Conservation (phyloP, 92 coral and sea anemone genomes). For the Chrysogorgia sp. region DNA sequence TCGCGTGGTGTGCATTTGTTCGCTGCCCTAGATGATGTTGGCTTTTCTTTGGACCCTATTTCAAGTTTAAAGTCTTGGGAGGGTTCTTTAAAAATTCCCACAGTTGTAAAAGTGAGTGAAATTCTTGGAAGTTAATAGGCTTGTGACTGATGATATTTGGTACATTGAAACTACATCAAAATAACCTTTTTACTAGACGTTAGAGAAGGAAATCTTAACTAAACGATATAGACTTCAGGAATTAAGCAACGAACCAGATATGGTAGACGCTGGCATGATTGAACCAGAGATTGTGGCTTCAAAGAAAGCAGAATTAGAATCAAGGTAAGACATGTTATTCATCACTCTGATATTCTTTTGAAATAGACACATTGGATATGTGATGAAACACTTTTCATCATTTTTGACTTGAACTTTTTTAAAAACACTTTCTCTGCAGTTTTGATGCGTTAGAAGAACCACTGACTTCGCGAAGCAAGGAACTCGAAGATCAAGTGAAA, state of each 20-base stretch:
- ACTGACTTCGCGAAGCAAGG: conserved; percentile 75
- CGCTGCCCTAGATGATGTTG: too few relatives aligned
- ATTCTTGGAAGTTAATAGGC: background rate
- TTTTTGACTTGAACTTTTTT: too few relatives aligned
- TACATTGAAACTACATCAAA: too few relatives aligned
- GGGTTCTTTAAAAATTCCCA: too few relatives aligned
- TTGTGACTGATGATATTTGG: too few relatives aligned
- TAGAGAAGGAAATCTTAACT: conserved; percentile 81
- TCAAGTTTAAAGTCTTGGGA: too few relatives aligned
- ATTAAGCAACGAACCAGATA: conserved; percentile 80
- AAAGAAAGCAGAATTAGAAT: conserved; percentile 78
- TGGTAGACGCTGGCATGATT: conserved; percentile 97
- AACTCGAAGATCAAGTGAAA: conserved; percentile 86
- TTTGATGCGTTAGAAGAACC: conserved; percentile 92
- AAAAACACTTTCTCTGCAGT: conserved; percentile 36
- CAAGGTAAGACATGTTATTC: conserved; percentile 58
- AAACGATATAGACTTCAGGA: conserved; percentile 79
- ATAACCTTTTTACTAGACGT: conserved; percentile 50
- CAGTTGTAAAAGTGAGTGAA: too few relatives aligned
- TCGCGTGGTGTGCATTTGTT: too few relatives aligned
- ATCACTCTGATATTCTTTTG: too few relatives aligned
- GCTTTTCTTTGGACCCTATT: too few relatives aligned
- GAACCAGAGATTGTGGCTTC: conserved; percentile 93
- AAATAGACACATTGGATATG: too few relatives aligned
- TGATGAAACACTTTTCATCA: too few relatives aligned